These are phyloP conservation scores for Dasyurus viverrinus DNA, from an alignment of 2,113 vertebrate species.

Conservation along the genomic window DNA sequence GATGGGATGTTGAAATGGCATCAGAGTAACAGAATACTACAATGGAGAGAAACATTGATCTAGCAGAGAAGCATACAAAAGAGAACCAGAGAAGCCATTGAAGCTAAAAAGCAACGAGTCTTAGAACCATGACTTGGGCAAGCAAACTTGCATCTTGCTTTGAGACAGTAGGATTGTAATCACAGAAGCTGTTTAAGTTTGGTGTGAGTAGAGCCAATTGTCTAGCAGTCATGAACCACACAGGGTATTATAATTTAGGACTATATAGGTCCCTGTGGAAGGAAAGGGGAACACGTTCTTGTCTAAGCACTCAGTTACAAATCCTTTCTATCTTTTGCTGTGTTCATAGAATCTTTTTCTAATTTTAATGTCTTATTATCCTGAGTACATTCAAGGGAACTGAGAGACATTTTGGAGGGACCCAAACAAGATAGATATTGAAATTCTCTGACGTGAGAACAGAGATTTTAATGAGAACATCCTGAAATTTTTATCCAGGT, in stretches of 20 bases:
- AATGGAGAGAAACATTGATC: background rate
- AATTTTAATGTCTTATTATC: background rate
- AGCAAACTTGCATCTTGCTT: background rate
- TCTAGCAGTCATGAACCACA: background rate
- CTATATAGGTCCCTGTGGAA: background rate
- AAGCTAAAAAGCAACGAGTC: background rate
- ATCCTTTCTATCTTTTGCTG: background rate
- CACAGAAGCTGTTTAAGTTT: background rate
- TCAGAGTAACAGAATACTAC: background rate
- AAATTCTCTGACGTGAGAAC: background rate
- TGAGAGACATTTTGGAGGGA: background rate
- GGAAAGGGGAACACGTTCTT: background rate
- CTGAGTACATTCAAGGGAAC: background rate
- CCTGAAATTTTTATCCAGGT: background rate
- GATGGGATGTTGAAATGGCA: constrained; percentile 3
- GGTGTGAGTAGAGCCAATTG: background rate
- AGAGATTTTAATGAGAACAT: background rate
- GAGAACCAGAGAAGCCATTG: background rate
- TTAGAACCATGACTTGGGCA: background rate
- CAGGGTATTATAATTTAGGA: background rate
- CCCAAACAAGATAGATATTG: background rate
- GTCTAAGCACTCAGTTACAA: background rate
- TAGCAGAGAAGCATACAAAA: background rate
- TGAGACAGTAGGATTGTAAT: background rate
- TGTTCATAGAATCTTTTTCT: background rate